These are phyloP conservation scores for Anabas testudineus DNA, from an alignment of 2,797 vertebrate genomes.

Conservation along the genomic window DNA sequence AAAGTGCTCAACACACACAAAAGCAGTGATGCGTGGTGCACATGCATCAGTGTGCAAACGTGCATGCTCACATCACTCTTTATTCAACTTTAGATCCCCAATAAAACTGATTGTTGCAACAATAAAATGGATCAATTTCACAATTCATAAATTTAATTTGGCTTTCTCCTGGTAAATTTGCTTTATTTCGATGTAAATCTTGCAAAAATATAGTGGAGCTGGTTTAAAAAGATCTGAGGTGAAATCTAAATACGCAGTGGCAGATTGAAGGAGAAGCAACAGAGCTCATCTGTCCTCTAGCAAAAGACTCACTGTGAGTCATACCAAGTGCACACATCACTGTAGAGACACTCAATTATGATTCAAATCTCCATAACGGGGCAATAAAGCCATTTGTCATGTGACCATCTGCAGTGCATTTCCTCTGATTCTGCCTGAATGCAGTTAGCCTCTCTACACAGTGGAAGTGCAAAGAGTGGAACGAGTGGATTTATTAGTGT, in stretches of 20 bases:
- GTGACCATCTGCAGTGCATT: constrained; percentile 81
- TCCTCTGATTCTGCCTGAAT: constrained; percentile 73
- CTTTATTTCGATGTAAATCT: constrained; percentile 34
- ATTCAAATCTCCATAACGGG: constrained; percentile 83
- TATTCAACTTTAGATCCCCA: constrained; percentile 45
- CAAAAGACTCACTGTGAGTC: constrained; percentile 77
- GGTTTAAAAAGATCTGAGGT: constrained; percentile 57
- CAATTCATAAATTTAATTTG: constrained; percentile 5
- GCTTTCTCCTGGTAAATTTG: constrained; percentile 12
- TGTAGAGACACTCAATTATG: constrained; percentile 82
- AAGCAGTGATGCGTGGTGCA: constrained; percentile 76
- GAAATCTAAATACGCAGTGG: constrained; percentile 61
- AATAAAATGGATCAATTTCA: constrained; percentile 13
- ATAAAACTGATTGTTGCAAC: constrained; percentile 27
- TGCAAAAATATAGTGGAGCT: constrained; percentile 26
- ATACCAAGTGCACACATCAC: constrained; percentile 75
- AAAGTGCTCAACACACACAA: constrained; percentile 77
- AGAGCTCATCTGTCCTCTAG: constrained; percentile 77
- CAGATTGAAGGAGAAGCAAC: constrained; percentile 70
- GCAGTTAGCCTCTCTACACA: constrained; percentile 59
- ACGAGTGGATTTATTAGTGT: constrained; percentile 72
- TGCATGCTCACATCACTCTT: constrained; percentile 67
- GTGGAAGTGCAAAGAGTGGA: constrained; percentile 68
- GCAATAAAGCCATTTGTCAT: constrained; percentile 82
- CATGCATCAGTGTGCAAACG: constrained; percentile 78